Conservation (phyloP, 2,888 invertebrate species). For the Pseudococcus jackbeardsleyi region DNA sequence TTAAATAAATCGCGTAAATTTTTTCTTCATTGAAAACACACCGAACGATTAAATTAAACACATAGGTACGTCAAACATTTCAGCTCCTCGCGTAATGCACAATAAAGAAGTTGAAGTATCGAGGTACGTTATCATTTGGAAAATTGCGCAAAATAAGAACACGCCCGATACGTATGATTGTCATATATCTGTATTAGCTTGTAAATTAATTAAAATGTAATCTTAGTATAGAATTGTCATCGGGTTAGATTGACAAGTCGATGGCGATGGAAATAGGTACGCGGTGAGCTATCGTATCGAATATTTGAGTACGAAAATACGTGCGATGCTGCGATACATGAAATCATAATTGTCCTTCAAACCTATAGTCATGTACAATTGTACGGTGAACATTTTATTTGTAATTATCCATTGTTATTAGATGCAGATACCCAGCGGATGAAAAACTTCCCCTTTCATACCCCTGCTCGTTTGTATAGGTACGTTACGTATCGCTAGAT, state of each 20-base stretch:
- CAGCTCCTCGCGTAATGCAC: background rate
- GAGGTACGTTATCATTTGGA: conserved; percentile 18
- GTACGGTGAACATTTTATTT: conserved; percentile 35
- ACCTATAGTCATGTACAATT: conserved; percentile 20
- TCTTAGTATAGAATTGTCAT: conserved; percentile 36
- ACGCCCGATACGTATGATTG: conserved; percentile 44
- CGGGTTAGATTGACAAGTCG: conserved; percentile 19
- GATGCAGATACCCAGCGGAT: conserved; percentile 51
- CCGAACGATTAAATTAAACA: background rate
- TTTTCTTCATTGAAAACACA: background rate
- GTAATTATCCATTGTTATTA: conserved; percentile 62
- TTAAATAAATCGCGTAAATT: background rate
- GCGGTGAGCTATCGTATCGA: background rate
- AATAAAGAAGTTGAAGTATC: background rate
- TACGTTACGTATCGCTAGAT: conserved; percentile 12
- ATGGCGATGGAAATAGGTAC: background rate
- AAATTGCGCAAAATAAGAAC: conserved; percentile 46
- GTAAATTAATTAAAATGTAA: conserved; percentile 50
- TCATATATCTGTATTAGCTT: conserved; percentile 28
- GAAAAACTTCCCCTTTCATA: conserved; percentile 56
- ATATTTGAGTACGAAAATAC: conserved; percentile 28
- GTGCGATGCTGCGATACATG: conserved; percentile 19
- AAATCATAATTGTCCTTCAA: conserved; percentile 54
- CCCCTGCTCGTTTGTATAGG: background rate
- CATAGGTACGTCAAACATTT: background rate